Conservation (phyloP, 2,113 vertebrate genomes). For the Leuciscus idus region DNA sequence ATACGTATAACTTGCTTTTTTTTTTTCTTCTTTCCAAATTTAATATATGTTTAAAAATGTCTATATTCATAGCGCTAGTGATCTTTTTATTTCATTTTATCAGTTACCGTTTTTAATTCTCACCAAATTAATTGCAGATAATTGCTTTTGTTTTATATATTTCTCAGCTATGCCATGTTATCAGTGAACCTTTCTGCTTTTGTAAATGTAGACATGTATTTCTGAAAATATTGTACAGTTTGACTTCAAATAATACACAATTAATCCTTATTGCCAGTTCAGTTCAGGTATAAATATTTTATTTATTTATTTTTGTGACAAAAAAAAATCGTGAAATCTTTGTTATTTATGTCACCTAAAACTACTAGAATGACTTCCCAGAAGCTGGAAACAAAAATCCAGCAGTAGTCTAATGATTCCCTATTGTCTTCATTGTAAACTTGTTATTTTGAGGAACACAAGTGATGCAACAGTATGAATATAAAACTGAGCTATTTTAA, state of each 20-base stretch:
- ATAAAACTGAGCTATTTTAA: slow-evolving; percentile 24
- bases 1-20: neutral
- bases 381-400: neutral
- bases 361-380: neutral
- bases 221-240: neutral
- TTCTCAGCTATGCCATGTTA: neutral
- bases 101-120: neutral
- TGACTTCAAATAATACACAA: neutral
- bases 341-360: neutral
- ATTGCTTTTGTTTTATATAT: no score
- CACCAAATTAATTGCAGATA: neutral
- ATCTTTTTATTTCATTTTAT: neutral
- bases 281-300: neutral
- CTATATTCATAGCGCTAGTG: neutral
- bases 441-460: neutral
- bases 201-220: neutral
- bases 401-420: slow-evolving; percentile 12
- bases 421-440: neutral
- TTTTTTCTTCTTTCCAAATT: neutral
- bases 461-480: neutral
- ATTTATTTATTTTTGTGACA: neutral
- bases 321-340: neutral
- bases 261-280: no score
- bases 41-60: neutral
- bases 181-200: neutral